Conservation (phyloP, 2,888 invertebrate genomes). For the Athalia cordata region DNA sequence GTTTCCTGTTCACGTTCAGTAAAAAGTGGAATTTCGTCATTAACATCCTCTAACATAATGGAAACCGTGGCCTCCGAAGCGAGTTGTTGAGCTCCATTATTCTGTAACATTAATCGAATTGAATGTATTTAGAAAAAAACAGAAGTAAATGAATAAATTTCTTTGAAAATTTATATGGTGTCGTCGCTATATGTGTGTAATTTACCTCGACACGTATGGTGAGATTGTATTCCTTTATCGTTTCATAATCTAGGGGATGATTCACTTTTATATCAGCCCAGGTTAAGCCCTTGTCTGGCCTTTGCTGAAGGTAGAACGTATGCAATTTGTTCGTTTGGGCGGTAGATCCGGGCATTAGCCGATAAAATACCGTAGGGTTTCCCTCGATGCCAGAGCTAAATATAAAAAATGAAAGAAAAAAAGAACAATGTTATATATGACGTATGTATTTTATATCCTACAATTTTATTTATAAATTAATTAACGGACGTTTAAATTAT, state of each 20-base stretch:
- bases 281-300: constrained; percentile 92
- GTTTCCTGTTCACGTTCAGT: constrained; percentile 97
- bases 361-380: constrained; percentile 96
- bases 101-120: constrained; percentile 76
- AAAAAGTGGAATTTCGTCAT: constrained; percentile 97
- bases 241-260: constrained; percentile 95
- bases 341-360: constrained; percentile 95
- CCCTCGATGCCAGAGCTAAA: constrained; percentile 95
- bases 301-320: constrained; percentile 96
- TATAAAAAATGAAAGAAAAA: constrained; percentile 58
- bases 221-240: constrained; percentile 95
- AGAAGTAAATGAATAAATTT: too few species aligned
- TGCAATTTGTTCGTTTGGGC: constrained; percentile 97
- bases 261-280: constrained; percentile 98
- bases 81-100: constrained; percentile 95
- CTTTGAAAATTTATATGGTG: too few species aligned
- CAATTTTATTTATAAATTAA: neutral
- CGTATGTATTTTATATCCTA: constrained; percentile 21
- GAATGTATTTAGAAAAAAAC: too few species aligned
- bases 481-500: neutral
- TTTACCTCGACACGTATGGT: constrained; percentile 96
- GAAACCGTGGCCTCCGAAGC: constrained; percentile 95
- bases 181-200: neutral
- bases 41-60: constrained; percentile 95
- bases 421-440: constrained; percentile 34